Evolutionary conservation across 2,797 vertebrate species (phyloP).

Genomic region (Sebastes jordani): DNA sequence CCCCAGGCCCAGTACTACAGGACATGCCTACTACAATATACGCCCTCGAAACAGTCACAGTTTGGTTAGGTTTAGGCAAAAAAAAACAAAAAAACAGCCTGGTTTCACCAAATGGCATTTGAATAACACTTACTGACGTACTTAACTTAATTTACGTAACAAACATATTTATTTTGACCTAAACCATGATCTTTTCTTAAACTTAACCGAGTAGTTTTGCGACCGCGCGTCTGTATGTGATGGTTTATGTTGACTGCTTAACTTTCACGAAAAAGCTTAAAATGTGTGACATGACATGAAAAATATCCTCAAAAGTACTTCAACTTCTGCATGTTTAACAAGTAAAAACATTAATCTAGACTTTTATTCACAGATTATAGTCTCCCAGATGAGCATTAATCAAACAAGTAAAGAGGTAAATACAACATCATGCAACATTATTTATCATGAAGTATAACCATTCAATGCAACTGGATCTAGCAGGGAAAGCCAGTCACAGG

Average conservation of each 20-base stretch:
- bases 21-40: too few relatives aligned
- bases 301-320: not conserved
- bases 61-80: too few relatives aligned
- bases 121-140: too few relatives aligned
- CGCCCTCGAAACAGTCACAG: too few relatives aligned
- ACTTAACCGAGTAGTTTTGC: not conserved
- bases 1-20: too few relatives aligned
- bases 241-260: too few relatives aligned
- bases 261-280: too few relatives aligned
- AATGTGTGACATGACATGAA: too few relatives aligned
- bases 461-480: not conserved
- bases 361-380: not conserved
- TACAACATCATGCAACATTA: not conserved
- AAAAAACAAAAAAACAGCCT: too few relatives aligned
- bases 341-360: not conserved
- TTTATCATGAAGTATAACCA: not conserved
- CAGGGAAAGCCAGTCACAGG: not conserved
- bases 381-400: not conserved
- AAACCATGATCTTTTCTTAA: not conserved
- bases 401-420: not conserved
- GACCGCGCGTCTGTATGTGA: rapidly evolving
- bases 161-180: not conserved
- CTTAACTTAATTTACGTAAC: too few relatives aligned
- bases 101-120: too few relatives aligned
- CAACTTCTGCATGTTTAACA: not conserved